Conservation (phyloP, 2,113 vertebrate species). For the Melanostigma gelatinosum region DNA sequence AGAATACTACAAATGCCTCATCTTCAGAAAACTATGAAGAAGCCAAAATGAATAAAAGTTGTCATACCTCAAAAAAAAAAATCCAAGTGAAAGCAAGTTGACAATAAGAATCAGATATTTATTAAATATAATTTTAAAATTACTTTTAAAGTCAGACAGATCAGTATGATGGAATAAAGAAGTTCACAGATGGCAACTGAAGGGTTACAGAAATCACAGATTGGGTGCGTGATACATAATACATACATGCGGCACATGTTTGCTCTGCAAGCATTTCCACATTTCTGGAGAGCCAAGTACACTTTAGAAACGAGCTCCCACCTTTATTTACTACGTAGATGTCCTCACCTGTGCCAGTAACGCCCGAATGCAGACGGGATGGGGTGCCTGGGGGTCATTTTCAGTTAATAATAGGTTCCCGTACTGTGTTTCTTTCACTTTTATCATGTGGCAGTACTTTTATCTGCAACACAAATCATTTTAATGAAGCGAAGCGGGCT, state of each 20-base stretch:
- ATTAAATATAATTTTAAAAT: constrained; percentile 87
- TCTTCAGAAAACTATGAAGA: constrained; percentile 78
- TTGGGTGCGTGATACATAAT: constrained; percentile 40
- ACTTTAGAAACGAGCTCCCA: constrained; percentile 23
- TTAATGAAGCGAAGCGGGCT: constrained; percentile 13
- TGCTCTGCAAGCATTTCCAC: constrained; percentile 46
- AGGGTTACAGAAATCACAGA: constrained; percentile 74
- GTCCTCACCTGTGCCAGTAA: constrained; percentile 16
- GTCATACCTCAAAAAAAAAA: background rate
- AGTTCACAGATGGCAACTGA: constrained; percentile 76
- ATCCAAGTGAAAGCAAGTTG: constrained; percentile 25
- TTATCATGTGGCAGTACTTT: background rate
- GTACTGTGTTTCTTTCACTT: constrained; percentile 4
- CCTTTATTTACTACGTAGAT: constrained; percentile 3
- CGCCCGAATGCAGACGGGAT: constrained; percentile 4
- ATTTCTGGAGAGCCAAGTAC: constrained; percentile 17
- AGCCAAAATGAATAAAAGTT: constrained; percentile 37
- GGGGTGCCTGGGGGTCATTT: constrained; percentile 15
- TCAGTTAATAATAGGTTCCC: constrained; percentile 13
- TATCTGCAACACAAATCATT: constrained; percentile 16
- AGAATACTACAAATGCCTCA: constrained; percentile 80
- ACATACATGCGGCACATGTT: constrained; percentile 69
- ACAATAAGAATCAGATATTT: constrained; percentile 85
- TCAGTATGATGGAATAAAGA: constrained; percentile 74
- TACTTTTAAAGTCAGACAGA: constrained; percentile 75